These are phyloP conservation scores for Abscondita cerata DNA, from an alignment of 2,888 invertebrate genomes.

Conservation along the genomic window DNA sequence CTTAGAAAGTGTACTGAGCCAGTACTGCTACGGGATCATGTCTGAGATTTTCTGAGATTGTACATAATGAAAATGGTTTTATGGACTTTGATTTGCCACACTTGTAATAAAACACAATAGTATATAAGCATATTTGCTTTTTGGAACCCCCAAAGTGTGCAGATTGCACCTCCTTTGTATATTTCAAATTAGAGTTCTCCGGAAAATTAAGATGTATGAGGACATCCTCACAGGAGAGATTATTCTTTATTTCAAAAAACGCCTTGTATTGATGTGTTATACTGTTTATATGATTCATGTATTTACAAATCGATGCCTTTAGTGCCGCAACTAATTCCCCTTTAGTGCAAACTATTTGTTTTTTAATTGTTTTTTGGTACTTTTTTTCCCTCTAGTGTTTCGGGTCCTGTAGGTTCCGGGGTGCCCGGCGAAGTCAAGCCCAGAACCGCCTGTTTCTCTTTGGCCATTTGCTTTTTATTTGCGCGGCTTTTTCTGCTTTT, in stretches of 20 bases:
- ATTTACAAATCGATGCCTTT: too few species aligned
- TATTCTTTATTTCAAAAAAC: background rate
- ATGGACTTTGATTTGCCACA: background rate
- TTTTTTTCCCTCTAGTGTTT: too few species aligned
- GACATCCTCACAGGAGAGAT: too few species aligned
- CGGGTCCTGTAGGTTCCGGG: too few species aligned
- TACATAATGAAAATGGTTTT: slow-evolving; percentile 16
- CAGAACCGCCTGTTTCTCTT: too few species aligned
- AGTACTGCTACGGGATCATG: slow-evolving; percentile 54
- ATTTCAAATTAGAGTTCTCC: slow-evolving; percentile 13
- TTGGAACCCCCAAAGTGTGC: slow-evolving; percentile 14
- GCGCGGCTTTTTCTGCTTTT: too few species aligned
- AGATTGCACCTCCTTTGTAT: slow-evolving; percentile 2
- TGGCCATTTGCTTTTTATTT: too few species aligned
- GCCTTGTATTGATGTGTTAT: slow-evolving; percentile 5
- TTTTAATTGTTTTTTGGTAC: too few species aligned
- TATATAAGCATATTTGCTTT: slow-evolving; percentile 8
- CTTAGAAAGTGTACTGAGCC: slow-evolving; percentile 45
- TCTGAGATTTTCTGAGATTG: slow-evolving; percentile 32
- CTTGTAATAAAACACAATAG: slow-evolving; percentile 1
- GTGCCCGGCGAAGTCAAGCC: too few species aligned
- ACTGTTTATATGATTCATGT: background rate
- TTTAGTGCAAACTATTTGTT: too few species aligned
- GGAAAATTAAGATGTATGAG: slow-evolving; percentile 10
- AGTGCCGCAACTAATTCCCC: too few species aligned